Evolutionary conservation across 2,888 invertebrate genomes (phyloP), one percentile per base, ranked within the genome.

Genomic region (Blomia tropicalis): DNA sequence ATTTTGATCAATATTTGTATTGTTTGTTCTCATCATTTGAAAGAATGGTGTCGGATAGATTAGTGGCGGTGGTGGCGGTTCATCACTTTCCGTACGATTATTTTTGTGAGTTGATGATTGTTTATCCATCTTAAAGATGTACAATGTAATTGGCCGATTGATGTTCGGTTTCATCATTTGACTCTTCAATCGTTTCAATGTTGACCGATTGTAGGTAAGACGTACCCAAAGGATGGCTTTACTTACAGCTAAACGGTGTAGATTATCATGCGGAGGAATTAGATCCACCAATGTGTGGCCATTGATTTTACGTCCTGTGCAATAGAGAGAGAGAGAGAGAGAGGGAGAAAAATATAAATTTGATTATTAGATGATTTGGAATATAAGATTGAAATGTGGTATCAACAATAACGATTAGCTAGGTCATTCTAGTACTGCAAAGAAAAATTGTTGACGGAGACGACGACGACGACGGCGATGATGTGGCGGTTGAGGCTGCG

Each of bases 281-380:
- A 90, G 90, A 75, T 89, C 87, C 69, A 90, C 79, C 70, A 89
- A 77, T 63, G 85, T 82, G 75, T 89, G 88, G 59, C 86, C 85
- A 73, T 88, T 88, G 70, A 87, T 78, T 71, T 82, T 82, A 69
- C 82, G 82, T 70, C 89, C 89, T 89, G 79, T 32, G 75, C 2
- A 73, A 72, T 71, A 67, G 68, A 68, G 59, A 66, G 63, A 65
- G 4, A 7, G 5, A 54, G 25, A 47, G 17, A 7, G 4, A 47
- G 25, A 47, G 47, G n/a, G 25, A 11, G 17, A 5, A 4, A 47
- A 11, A 47, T 25, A 47, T 25, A 47, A 5, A 47, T 23, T 11
- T 23, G n/a, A n/a, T n/a, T n/a, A n/a, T n/a, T n/a, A n/a, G n/a
- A n/a, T n/a, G n/a, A n/a, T n/a, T n/a, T n/a, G n/a, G n/a, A n/a